Percentiles rank a stretch among this genome's conserved stretches.
phyloP scores from a whole-genome alignment of 2,888 invertebrate genomes.

The Hyalella azteca region DNA sequence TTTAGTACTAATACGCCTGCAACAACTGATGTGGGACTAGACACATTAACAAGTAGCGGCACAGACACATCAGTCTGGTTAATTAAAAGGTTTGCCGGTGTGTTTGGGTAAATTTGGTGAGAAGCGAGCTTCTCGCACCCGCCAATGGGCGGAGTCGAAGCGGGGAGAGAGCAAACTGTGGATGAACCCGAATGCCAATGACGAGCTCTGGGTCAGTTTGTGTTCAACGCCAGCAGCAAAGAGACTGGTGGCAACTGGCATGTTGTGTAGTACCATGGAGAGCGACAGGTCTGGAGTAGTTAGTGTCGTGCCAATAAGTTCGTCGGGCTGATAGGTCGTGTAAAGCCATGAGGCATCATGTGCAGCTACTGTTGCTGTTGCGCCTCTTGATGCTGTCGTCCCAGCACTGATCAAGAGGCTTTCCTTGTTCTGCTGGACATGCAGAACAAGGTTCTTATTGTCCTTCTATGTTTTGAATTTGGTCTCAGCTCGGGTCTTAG shows the following conservation, averaged over 20 bases:
- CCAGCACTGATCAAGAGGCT: slow-evolving; percentile 32
- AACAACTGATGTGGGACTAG: background rate
- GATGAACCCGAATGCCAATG: slow-evolving; percentile 32
- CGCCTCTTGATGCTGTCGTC: slow-evolving; percentile 23
- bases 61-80: slow-evolving; percentile 19
- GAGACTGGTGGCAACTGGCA: slow-evolving; percentile 18
- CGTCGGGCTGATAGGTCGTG: slow-evolving; percentile 4
- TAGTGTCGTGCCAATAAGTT: slow-evolving; percentile 18
- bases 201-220: slow-evolving; percentile 27
- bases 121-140: slow-evolving; percentile 17
- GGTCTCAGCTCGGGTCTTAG: background rate
- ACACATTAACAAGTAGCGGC: background rate
- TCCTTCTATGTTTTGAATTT: slow-evolving; percentile 11
- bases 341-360: slow-evolving; percentile 24
- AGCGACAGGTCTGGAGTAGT: slow-evolving; percentile 5
- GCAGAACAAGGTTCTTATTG: background rate
- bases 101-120: slow-evolving; percentile 31
- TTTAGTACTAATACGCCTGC: too few species aligned
- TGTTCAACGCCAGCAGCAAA: slow-evolving; percentile 25
- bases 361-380: slow-evolving; percentile 4
- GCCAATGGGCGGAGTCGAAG: slow-evolving; percentile 18
- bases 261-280: slow-evolving; percentile 16
- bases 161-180: slow-evolving; percentile 21
- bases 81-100: slow-evolving; percentile 35
- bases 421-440: slow-evolving; percentile 21